Evolutionary conservation across 2,113 vertebrate genomes (phyloP), one percentile per base, ranked within the genome.

Genomic region (Pseudorectes ferrugineus): DNA sequence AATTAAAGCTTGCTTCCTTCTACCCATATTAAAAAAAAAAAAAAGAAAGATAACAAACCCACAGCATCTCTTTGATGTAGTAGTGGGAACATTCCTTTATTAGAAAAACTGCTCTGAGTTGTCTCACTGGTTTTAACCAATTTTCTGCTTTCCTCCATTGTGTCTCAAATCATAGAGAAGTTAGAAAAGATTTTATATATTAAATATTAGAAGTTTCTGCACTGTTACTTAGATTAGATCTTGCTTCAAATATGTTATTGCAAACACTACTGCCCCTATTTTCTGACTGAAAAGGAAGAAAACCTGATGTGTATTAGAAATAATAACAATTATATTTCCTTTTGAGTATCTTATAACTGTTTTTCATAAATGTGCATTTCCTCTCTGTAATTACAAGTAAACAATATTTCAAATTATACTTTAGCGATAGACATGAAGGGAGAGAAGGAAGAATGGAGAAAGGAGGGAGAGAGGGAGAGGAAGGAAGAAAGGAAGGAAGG

Each of bases 41-140:
- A 14, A 3, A 5, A 8, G 6, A 42, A 17, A n/a, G 1, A 26
- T 2, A 48, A 35, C 1, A 31, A 40, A 65, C 21, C 6, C 6
- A 40, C 2, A 55, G 4, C 51, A 73, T 58, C 26, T 26, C 45
- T 36, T 52, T 23, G 35, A 24, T 21, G 6, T 33, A 31, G 11
- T 43, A 70, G 18, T 40, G 7, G 16, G 4, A 71, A 33, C 10
- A 55, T 31, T 79, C 16, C 5, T 45, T 55, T 54, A n/a, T 73
- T 45, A 66, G 19, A 85, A 85, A 62, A 86, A 57, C 7, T 75
- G 2, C 14, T 62, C 21, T 45, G 14, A 17, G 4, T 55, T 74
- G 31, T 62, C 10, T 72, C 18, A 51, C 5, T 35, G 5, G 14
- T 63, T 58, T 75, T 79, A 78, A 49, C 19, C 5, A 49, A 35